A percentile compares a stretch with the other conserved stretches of the same genome.
These are phyloP conservation scores for Selene dorsalis DNA, from an alignment of 2,797 vertebrate species.

Conservation along the genomic window DNA sequence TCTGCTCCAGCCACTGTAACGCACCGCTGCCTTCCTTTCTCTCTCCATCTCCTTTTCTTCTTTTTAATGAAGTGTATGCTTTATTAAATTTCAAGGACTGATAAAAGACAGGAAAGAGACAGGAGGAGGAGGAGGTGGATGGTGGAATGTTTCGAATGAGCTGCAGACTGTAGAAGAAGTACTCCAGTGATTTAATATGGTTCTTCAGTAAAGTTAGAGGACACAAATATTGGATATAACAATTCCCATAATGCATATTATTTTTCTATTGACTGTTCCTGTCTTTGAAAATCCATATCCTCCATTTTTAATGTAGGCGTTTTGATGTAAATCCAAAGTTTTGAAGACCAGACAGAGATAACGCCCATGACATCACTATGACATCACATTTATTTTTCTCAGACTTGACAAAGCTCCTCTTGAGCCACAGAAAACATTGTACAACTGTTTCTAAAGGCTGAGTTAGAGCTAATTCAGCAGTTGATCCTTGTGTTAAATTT, in stretches of 20 bases:
- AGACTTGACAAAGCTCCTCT: not conserved
- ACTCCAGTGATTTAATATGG: not conserved
- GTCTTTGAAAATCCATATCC: not conserved
- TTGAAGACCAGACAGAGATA: not conserved
- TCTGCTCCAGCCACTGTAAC: conserved; percentile 39
- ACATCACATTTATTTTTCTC: conserved; percentile 4
- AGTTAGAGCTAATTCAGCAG: too few relatives aligned
- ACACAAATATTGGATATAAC: not conserved
- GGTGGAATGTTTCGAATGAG: conserved; percentile 41
- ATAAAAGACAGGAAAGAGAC: conserved; percentile 18
- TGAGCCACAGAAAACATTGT: not conserved
- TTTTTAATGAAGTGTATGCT: conserved; percentile 34
- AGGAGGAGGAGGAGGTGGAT: conserved; percentile 8
- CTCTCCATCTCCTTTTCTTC: conserved; percentile 6
- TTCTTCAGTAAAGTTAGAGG: not conserved
- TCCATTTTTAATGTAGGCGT: not conserved
- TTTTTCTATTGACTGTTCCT: not conserved
- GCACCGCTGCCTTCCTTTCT: conserved; percentile 39
- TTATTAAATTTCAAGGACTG: conserved; percentile 28
- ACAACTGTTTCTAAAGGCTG: not conserved
- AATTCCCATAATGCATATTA: not conserved
- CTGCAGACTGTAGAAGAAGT: conserved; percentile 16
- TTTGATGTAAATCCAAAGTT: not conserved
- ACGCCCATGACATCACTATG: not conserved
- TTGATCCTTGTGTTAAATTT: not conserved